Evolutionary conservation across 2,888 invertebrate genomes (phyloP), one percentile per base, ranked within the genome.

Genomic region (Lepidochrysops patricia): DNA sequence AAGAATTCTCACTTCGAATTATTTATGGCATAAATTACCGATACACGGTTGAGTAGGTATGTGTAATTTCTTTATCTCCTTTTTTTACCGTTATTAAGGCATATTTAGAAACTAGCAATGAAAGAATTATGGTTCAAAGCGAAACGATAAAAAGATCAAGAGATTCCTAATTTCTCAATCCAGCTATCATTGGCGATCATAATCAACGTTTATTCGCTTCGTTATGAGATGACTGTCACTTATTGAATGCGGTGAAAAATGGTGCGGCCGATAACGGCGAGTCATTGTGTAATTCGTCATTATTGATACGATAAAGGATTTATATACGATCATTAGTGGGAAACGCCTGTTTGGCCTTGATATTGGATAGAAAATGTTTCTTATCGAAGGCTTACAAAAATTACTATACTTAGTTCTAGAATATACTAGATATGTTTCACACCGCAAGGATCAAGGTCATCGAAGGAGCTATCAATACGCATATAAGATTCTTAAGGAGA

Each of bases 211-310:
- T 43, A 43, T 43, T 43, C 43, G 43, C 43, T 43, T 43, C 43
- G 43, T 43, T 43, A 43, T 43, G 19, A 5, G 26, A 50, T 50
- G 50, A 50, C 50, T 50, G 25, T 50, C 50, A 25, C 50, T 50
- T 50, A 50, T 50, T 13, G 26, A 26, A n/a, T 9, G 19, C 12
- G 43, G 43, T 43, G 43, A 43, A 43, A 43, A 43, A 43, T 43
- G 43, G 23, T 19, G 9, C 19, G 19, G 19, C 37, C 15, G 19
- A 1, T 43, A 43, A 19, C 4, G 4, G 43, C 43, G 4, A 43
- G 43, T 43, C 43, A 43, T 43, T 19, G 43, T 19, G 43, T 43
- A 43, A 43, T 43, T 19, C 9, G 23, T 43, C 43, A 43, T 23
- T 23, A 43, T 43, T 23, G 19, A 43, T 43, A 43, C 1, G 4